These are phyloP conservation scores for Odocoileus virginianus DNA, from an alignment of 2,113 vertebrate genomes.

Conservation along the genomic window DNA sequence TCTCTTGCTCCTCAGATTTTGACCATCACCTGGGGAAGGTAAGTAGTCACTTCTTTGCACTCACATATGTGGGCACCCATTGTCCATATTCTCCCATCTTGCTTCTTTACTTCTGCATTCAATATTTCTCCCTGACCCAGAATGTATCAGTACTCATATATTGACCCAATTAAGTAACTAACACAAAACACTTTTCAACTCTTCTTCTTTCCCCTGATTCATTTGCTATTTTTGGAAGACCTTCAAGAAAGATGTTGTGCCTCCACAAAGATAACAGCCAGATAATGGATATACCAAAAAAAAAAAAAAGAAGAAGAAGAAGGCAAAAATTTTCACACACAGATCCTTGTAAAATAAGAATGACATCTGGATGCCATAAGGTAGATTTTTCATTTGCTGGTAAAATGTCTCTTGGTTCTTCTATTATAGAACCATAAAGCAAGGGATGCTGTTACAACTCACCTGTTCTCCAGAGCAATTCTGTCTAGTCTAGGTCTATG, in stretches of 20 bases:
- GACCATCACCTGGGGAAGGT: neutral
- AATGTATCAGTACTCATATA: neutral
- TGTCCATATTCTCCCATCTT: neutral
- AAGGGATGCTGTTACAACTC: neutral
- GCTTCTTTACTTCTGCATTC: neutral
- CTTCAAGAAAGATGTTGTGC: neutral
- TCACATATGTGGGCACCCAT: neutral
- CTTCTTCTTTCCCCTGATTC: neutral
- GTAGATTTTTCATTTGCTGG: neutral
- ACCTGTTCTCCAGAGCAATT: neutral
- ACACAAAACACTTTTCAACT: neutral
- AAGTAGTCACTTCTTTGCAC: neutral
- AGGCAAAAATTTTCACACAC: neutral
- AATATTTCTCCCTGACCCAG: neutral
- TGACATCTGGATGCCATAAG: slow-evolving; percentile 15
- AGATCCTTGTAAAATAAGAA: neutral
- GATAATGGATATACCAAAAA: neutral
- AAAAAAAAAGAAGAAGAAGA: neutral
- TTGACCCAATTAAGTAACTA: neutral
- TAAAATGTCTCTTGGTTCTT: slow-evolving; percentile 30
- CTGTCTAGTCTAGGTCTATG: neutral
- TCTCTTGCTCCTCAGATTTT: neutral
- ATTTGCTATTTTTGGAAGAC: neutral
- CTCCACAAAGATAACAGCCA: neutral
- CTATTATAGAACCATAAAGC: neutral